These are phyloP conservation scores for Oxytorus armatus DNA, from an alignment of 2,888 invertebrate genomes.

Conservation along the genomic window DNA sequence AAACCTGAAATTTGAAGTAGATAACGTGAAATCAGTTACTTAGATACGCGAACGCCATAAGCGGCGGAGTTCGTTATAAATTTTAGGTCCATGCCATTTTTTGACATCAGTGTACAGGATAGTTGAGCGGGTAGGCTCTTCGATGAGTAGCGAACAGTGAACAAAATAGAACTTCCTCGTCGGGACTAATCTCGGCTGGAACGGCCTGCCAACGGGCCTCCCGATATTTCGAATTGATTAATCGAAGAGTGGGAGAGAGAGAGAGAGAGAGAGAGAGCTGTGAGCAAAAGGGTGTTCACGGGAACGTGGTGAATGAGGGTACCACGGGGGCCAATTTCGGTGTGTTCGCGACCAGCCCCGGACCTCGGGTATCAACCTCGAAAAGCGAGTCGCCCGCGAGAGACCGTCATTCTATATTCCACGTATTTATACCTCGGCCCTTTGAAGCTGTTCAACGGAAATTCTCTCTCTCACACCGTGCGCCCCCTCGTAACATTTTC, in stretches of 20 bases:
- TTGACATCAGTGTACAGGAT: too few relatives aligned
- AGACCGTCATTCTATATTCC: conserved; percentile 38
- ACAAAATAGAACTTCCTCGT: conserved; percentile 53
- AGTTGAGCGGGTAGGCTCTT: neutral
- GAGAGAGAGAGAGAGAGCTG: neutral
- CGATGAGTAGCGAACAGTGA: conserved; percentile 36
- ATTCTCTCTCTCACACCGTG: conserved; percentile 36
- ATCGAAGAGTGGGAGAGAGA: conserved; percentile 63
- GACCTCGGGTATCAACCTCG: conserved; percentile 56
- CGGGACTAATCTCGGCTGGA: conserved; percentile 76
- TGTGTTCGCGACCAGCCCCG: conserved; percentile 65
- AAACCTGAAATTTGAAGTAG: too few relatives aligned
- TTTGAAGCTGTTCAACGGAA: conserved; percentile 63
- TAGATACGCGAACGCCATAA: too few relatives aligned
- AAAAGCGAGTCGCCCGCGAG: conserved; percentile 29
- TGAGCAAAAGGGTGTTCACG: neutral
- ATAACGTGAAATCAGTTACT: too few relatives aligned
- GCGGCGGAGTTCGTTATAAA: too few relatives aligned
- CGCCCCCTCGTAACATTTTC: neutral
- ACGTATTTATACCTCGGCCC: conserved; percentile 56
- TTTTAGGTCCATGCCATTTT: too few relatives aligned
- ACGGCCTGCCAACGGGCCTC: conserved; percentile 67
- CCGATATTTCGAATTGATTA: conserved; percentile 80
- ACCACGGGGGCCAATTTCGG: conserved; percentile 77
- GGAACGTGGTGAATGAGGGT: conserved; percentile 68